Conservation (phyloP, 2,888 invertebrate species). For the Homarus gammarus region DNA sequence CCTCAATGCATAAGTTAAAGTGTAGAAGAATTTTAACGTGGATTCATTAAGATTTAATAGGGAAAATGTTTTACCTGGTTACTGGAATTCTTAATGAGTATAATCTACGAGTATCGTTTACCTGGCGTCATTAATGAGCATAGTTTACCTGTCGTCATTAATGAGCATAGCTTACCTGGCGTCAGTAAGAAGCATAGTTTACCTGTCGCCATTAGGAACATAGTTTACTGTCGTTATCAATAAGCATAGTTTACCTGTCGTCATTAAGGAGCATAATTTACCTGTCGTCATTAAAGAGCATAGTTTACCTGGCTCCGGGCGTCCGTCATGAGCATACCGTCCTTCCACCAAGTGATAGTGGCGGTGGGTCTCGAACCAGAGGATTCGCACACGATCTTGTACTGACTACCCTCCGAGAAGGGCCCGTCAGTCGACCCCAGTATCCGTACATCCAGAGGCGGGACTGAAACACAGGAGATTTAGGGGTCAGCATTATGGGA, state of each 20-base stretch:
- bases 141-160: background rate
- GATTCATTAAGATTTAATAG: background rate
- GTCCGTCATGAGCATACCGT: conserved; percentile 62
- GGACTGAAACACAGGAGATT: too few relatives aligned
- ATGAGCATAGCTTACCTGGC: background rate
- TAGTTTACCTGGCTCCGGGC: conserved; percentile 12
- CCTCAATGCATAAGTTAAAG: too few relatives aligned
- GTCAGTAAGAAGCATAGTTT: too few relatives aligned
- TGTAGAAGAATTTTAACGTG: too few relatives aligned
- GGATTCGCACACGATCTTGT: conserved; percentile 56
- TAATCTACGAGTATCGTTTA: background rate
- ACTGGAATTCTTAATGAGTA: background rate
- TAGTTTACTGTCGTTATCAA: background rate
- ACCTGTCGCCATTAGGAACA: too few relatives aligned
- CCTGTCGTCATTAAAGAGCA: background rate
- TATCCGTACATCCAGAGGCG: conserved; percentile 46
- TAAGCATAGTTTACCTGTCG: background rate
- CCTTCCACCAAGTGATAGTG: conserved; percentile 57
- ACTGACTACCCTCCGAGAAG: conserved; percentile 34
- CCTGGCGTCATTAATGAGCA: background rate
- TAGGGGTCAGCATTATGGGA: too few relatives aligned
- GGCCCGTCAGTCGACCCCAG: conserved; percentile 13
- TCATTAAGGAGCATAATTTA: background rate
- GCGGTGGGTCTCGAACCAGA: conserved; percentile 42
- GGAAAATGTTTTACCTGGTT: background rate